Base-by-base conservation (phyloP, 1,140 invertebrate genomes). In the Sitophilus oryzae region DNA sequence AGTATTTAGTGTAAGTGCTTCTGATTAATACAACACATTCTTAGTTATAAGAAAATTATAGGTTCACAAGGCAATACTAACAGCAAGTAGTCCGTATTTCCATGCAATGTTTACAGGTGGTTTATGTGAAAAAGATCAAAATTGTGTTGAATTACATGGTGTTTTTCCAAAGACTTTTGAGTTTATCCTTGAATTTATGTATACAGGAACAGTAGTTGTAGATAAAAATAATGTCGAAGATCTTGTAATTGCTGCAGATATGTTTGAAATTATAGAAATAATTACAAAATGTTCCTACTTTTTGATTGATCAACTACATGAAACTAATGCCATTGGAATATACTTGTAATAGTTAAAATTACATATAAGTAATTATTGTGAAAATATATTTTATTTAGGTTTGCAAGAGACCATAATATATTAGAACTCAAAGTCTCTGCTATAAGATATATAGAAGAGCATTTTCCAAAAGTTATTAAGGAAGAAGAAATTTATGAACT, bases 31-130 rank as follows among this genome's bases (percentile, higher is more conserved):
- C 16, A 44, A 3, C 3, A 55, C 1, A 37, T 43, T 43, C 6
- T 14, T 38, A 30, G n/a, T n/a, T 42, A 45, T 37, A 20, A 36
- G 3, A 3, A 20, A 46, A 40, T 82, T 85, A 50, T 74, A 89
- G 79, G 93, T 89, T 20, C 95, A 97, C 72, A 78, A 89, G 61
- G 88, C 91, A 3, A 85, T 98, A 10, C 73, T 98, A 43, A 89
- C 93, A 57, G 90, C 93, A 2, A 88, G 86, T 47, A 93, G 93
- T 75, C 89, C 91, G 48, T 98, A 97, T 71, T 97, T 97, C 72
- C 85, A 93, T 74, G 93, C 92, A 45, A 96, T 96, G 93, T 96
- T 96, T 63, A 88, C 85, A 48, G 82, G 83, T 34, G 89, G 86
- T 15, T 77, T 92, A 59, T 75, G 85, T 46, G 93, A 96, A 71